Percentiles rank a stretch among this genome's conserved stretches.
Evolutionary conservation across 2,797 vertebrate genomes (phyloP).

Genomic region (Gobio occitaniae): DNA sequence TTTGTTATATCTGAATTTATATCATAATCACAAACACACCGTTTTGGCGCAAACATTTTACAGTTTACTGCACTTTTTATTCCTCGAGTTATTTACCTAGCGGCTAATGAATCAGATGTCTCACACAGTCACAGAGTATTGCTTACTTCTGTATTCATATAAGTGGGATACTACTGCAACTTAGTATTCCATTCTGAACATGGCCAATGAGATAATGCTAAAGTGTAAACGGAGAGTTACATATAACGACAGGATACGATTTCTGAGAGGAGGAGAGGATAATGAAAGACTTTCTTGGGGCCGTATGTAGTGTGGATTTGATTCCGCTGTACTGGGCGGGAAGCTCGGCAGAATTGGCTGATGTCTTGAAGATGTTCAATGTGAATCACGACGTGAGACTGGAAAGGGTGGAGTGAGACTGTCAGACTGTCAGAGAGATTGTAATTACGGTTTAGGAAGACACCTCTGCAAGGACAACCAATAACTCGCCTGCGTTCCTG

Average conservation of each 20-base stretch:
- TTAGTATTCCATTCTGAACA: not conserved
- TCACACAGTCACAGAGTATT: not conserved
- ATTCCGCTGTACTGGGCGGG: not conserved
- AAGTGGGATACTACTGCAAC: not conserved
- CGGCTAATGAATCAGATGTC: not conserved
- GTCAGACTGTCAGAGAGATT: conserved; percentile 10
- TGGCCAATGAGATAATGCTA: not conserved
- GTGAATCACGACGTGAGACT: not conserved
- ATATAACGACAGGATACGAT: not conserved
- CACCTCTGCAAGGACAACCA: not conserved
- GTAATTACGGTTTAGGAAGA: conserved; percentile 35
- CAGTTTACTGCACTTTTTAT: not conserved
- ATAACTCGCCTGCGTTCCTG: not conserved
- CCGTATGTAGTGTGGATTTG: conserved; percentile 14
- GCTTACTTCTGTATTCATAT: not conserved
- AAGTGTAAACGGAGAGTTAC: not conserved
- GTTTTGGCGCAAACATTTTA: too few species aligned
- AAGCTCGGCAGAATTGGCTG: conserved; percentile 12
- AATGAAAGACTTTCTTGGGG: conserved; percentile 22
- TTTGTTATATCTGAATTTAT: not conserved
- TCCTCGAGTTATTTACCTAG: not conserved
- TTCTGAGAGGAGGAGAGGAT: conserved; percentile 9
- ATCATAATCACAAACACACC: not conserved
- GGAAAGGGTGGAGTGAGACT: conserved; percentile 27
- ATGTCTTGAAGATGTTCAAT: conserved; percentile 6